A percentile compares a stretch with the other conserved stretches of the same genome.
Conservation (phyloP, 2,888 invertebrate species). For the Leptopilina drosophilae region DNA sequence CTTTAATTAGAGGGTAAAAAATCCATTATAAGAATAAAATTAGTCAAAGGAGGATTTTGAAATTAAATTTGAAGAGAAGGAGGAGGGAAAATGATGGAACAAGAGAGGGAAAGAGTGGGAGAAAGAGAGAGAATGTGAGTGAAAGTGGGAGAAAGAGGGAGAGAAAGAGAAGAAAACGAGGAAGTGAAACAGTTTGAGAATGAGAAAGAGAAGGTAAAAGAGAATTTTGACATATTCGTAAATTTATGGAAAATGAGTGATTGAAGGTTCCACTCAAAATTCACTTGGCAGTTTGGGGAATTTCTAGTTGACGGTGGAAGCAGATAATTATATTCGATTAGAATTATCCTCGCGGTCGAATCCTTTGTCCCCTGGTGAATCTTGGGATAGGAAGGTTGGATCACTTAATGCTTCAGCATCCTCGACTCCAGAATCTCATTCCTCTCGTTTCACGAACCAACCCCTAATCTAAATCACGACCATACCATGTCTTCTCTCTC, state of each 20-base stretch:
- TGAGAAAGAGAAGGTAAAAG: no score
- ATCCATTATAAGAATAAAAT: no score
- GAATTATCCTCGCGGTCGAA: constrained; percentile 67
- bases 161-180: no score
- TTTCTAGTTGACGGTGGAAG: constrained; percentile 64
- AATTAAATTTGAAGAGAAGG: no score
- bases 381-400: constrained; percentile 55
- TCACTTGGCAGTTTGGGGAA: constrained; percentile 45
- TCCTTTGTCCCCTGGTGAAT: constrained; percentile 68
- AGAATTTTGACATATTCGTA: no score
- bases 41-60: no score
- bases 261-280: constrained; percentile 26
- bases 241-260: not conserved
- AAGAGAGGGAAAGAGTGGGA: no score
- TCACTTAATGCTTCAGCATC: constrained; percentile 61
- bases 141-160: no score
- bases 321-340: constrained; percentile 74
- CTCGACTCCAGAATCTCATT: constrained; percentile 60
- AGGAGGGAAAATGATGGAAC: no score
- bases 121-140: no score
- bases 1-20: no score
- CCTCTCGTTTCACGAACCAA: constrained; percentile 53
- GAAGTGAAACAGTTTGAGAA: no score
- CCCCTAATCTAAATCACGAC: constrained; percentile 71
- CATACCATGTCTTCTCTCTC: constrained; percentile 51